Base-by-base conservation (phyloP, 1,140 invertebrate genomes). In the Brachionus paranguensis region DNA sequence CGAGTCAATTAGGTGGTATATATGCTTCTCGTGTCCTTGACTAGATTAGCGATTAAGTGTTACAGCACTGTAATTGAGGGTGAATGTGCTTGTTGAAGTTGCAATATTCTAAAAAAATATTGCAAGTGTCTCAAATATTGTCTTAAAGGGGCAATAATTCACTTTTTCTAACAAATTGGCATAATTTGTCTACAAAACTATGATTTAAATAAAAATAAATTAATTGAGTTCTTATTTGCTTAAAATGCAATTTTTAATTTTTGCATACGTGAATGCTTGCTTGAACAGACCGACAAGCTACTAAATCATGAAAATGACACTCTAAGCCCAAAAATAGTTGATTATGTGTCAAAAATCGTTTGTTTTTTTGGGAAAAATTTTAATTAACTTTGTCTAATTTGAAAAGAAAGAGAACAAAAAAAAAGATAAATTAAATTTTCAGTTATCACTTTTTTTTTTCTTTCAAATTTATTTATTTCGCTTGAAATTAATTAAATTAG, bases 311-410 rank as follows among this genome's bases (percentile, higher is more conserved):
- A 60, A 60, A 60, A 60, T 60, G 53, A 60, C 53, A 60, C 53
- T 60, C 17, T 60, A 60, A 60, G 53, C 53, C 53, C 20, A 60
- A 60, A 53, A 60, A 60, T 60, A 60, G 20, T 20, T 60, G 17
- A 60, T 60, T 60, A 60, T 0, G 53, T 60, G 53, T 60, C 53
- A 60, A 60, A 60, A 60, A 60, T 60, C 20, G 53, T 60, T 60
- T 60, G 17, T 60, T 60, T 60, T 60, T 60, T 60, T 60, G 53
- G 53, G 53, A 60, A 60, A 60, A 60, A 60, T 60, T 60, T 60
- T 60, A 60, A 60, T 60, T 60, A 60, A 60, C 53, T 60, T 60
- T 60, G n/a, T 60, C 53, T 60, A 60, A 60, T 60, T 60, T 60
- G 53, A 60, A 60, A 24, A 60, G 20, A 60, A 53, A 12, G n/a